A percentile compares a stretch with the other conserved stretches of the same genome.
Evolutionary conservation across 2,888 invertebrate genomes (phyloP).

Genomic region (Chalcis sispes): DNA sequence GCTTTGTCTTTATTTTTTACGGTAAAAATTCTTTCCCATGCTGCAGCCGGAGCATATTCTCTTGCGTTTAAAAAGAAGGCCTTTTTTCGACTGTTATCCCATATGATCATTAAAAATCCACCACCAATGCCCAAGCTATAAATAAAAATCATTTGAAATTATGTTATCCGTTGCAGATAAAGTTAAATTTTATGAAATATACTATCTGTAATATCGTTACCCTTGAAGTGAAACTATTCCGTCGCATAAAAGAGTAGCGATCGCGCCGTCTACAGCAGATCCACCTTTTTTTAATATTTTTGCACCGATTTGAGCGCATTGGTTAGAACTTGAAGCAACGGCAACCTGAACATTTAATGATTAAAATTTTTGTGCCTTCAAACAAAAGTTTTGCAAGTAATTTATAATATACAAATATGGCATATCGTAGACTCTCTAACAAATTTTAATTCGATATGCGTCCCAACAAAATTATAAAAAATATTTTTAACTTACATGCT

Average conservation of each 20-base stretch:
- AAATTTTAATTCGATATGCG: too few relatives aligned
- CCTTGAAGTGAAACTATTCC: constrained; percentile 74
- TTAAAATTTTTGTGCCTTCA: neutral
- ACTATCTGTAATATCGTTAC: constrained; percentile 7
- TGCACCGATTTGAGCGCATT: constrained; percentile 85
- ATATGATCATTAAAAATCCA: constrained; percentile 90
- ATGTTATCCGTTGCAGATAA: neutral
- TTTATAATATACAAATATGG: neutral
- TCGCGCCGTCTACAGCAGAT: constrained; percentile 88
- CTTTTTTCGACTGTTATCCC: constrained; percentile 79
- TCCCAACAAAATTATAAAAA: constrained; percentile 7
- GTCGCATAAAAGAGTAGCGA: constrained; percentile 91
- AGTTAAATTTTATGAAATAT: neutral
- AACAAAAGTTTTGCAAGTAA: neutral
- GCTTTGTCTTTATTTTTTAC: constrained; percentile 64
- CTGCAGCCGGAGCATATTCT: constrained; percentile 85
- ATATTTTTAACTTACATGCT: constrained; percentile 4
- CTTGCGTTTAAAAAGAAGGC: constrained; percentile 84
- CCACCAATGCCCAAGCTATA: constrained; percentile 92
- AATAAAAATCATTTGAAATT: neutral
- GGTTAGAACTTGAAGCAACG: constrained; percentile 85
- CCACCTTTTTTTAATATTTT: constrained; percentile 82
- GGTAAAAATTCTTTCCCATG: constrained; percentile 84
- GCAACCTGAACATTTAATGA: constrained; percentile 76
- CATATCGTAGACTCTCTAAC: neutral